Conservation (phyloP, 2,113 vertebrate genomes). For the Cygnus buccinator region DNA sequence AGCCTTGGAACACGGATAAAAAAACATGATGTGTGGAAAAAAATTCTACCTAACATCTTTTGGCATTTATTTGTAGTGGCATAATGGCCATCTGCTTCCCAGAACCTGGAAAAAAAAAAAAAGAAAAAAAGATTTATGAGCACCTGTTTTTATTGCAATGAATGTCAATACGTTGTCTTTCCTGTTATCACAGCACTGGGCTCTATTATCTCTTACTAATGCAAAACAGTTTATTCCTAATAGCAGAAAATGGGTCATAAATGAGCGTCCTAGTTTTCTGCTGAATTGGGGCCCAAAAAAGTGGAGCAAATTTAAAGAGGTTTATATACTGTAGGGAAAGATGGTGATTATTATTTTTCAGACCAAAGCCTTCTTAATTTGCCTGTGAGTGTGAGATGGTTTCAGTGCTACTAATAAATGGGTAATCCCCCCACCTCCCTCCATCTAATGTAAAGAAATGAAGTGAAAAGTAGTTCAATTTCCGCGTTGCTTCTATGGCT, state of each 20-base stretch:
- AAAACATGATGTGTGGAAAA: neutral
- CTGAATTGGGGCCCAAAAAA: conserved; percentile 19
- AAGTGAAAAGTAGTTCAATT: neutral
- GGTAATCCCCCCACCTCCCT: too few relatives aligned
- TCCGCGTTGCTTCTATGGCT: neutral
- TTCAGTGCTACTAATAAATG: neutral
- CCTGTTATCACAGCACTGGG: neutral
- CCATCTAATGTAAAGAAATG: neutral
- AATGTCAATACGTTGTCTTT: neutral
- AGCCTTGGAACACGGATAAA: neutral
- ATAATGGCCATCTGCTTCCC: neutral
- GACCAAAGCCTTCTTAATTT: neutral
- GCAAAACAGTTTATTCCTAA: conserved; percentile 39
- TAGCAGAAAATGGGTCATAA: conserved; percentile 56
- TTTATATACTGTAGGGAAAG: conserved; percentile 11
- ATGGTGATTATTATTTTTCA: neutral
- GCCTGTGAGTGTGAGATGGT: neutral
- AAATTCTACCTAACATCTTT: neutral
- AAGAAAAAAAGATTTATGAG: neutral
- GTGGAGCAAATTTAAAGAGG: conserved; percentile 37
- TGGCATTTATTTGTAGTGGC: neutral
- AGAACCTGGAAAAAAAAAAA: neutral
- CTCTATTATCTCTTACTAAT: neutral
- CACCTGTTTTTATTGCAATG: neutral
- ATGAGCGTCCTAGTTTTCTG: conserved; percentile 34